phyloP scores from a whole-genome alignment of 2,797 vertebrate species.

The Hydrocynus forskahlii region DNA sequence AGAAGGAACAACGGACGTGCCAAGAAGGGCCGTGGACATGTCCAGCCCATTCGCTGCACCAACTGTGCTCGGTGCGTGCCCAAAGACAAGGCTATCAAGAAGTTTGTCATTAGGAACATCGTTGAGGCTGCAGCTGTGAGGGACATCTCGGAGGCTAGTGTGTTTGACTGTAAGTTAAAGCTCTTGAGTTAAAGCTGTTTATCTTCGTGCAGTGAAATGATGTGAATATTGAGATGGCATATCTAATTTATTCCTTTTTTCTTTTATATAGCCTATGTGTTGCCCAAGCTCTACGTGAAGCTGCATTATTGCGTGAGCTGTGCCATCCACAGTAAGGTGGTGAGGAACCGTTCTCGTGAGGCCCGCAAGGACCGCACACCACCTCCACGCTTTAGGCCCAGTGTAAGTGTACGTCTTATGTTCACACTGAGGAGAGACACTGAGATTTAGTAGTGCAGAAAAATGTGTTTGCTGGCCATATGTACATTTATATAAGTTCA shows the following conservation, averaged over 20 bases:
- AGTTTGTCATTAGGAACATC: slow-evolving; percentile 92
- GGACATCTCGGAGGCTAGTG: slow-evolving; percentile 88
- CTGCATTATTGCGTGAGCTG: slow-evolving; percentile 95
- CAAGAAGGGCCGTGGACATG: slow-evolving; percentile 94
- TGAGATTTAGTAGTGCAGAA: neutral
- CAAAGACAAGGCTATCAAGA: slow-evolving; percentile 98
- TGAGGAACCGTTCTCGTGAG: slow-evolving; percentile 91
- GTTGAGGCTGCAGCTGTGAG: slow-evolving; percentile 84
- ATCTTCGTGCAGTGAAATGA: neutral
- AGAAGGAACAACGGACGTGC: slow-evolving; percentile 95
- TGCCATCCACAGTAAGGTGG: slow-evolving; percentile 94
- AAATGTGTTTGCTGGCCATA: neutral
- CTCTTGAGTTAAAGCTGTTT: neutral
- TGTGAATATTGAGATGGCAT: neutral
- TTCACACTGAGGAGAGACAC: neutral
- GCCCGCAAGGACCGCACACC: slow-evolving; percentile 92
- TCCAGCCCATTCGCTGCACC: slow-evolving; percentile 95
- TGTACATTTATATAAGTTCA: neutral
- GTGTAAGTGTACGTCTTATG: slow-evolving; percentile 26
- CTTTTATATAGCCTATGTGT: slow-evolving; percentile 77
- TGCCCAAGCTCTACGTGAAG: slow-evolving; percentile 95
- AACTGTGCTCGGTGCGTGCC: slow-evolving; percentile 94
- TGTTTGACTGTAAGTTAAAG: slow-evolving; percentile 79
- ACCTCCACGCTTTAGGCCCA: slow-evolving; percentile 71
- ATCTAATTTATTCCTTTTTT: neutral